Percentiles rank a stretch among this genome's conserved stretches.
phyloP scores from a whole-genome alignment of 2,113 vertebrate species.

The Vanacampus margaritifer region DNA sequence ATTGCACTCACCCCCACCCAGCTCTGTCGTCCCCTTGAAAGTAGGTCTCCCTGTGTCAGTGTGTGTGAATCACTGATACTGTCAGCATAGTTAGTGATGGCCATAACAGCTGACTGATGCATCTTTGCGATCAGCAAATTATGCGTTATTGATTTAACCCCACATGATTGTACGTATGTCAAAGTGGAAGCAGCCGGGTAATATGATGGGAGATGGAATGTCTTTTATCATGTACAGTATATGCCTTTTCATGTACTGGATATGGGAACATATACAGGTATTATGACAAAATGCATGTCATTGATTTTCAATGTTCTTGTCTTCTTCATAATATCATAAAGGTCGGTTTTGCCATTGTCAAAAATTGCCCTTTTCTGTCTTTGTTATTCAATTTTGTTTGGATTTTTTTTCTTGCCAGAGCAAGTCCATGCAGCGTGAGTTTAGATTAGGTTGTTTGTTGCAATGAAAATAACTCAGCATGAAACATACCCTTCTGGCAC shows the following conservation, averaged over 20 bases:
- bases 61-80: slow-evolving; percentile 50
- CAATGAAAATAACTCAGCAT: slow-evolving; percentile 46
- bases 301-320: neutral
- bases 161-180: slow-evolving; percentile 32
- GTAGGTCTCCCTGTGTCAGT: slow-evolving; percentile 49
- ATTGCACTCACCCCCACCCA: neutral
- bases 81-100: slow-evolving; percentile 46
- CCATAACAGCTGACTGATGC: slow-evolving; percentile 51
- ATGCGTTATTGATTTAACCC: slow-evolving; percentile 54
- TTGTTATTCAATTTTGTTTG: slow-evolving; percentile 4
- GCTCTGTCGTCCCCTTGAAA: slow-evolving; percentile 31
- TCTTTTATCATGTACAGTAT: slow-evolving; percentile 10
- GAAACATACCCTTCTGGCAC: slow-evolving; percentile 14
- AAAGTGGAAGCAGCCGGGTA: slow-evolving; percentile 9
- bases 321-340: neutral
- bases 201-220: slow-evolving; percentile 12
- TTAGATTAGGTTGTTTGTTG: slow-evolving; percentile 44
- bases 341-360: slow-evolving; percentile 22
- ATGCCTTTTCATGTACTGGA: too few relatives aligned
- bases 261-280: neutral
- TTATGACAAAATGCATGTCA: neutral
- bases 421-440: slow-evolving; percentile 32
- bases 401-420: slow-evolving; percentile 30
- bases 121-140: slow-evolving; percentile 46
- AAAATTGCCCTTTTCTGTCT: slow-evolving; percentile 27